Base-by-base conservation (phyloP, 2,113 vertebrate species). In the Psettodes erumei region DNA sequence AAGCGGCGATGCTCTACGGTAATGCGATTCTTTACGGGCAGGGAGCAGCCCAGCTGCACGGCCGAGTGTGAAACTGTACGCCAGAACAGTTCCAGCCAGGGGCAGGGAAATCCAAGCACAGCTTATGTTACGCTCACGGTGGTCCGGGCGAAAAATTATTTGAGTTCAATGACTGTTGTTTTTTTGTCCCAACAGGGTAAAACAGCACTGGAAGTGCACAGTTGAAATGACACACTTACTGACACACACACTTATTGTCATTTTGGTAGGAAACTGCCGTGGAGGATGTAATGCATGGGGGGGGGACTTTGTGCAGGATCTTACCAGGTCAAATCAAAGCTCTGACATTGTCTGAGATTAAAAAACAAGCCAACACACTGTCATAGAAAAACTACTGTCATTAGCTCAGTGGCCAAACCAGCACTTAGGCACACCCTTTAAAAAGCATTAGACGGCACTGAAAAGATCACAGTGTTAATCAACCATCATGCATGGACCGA, bases 21-120 rank as follows among this genome's bases (percentile, higher is more conserved):
- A 82, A 86, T 73, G 62, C 51, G 54, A 83, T 53, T 63, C 61
- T 70, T 74, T 10, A 63, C 43, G 43, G 38, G 50, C 51, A 68
- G 10, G 66, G 56, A 45, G 48, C 47, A 77, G 65, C 51, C 51
- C 77, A 62, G 77, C 77, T 77, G 71, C 69, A 81, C 4, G 32
- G 74, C 79, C 62, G 60, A 54, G 43, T 53, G 55, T 73, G 75
- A 64, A 83, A 86, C 50, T 45, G 28, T 38, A 71, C 2, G 62
- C 60, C 45, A 12, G 25, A 21, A 71, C 54, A 75, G 40, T 72
- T 66, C 3, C 10, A 27, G 37, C 21, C 27, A 48, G 73, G 56
- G 38, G 63, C 40, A 55, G 27, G 68, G 38, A 77, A 80, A 86
- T 75, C 63, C 55, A 56, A 80, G 63, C 11, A 16, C 40, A 63